Percentiles rank a stretch among this genome's conserved stretches.
These are phyloP conservation scores for Halcyon smyrnensis DNA, from an alignment of 2,797 vertebrate species.

Conservation along the genomic window DNA sequence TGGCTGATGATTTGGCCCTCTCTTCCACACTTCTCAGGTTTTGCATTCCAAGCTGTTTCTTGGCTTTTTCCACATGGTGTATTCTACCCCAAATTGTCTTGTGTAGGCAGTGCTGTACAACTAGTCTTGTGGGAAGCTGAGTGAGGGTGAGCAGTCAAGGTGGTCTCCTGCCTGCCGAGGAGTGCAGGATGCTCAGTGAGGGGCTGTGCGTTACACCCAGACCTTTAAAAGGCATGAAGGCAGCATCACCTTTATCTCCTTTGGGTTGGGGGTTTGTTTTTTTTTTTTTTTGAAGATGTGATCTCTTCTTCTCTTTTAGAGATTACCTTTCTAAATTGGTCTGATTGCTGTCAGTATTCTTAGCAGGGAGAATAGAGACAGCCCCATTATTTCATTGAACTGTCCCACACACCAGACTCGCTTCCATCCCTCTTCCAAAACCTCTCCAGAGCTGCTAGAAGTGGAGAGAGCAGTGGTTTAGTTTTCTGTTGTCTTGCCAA, in stretches of 20 bases:
- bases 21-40: neutral
- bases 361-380: neutral
- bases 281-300: neutral
- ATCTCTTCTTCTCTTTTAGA: neutral
- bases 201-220: neutral
- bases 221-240: neutral
- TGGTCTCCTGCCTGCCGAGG: neutral
- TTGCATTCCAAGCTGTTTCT: neutral
- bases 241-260: neutral
- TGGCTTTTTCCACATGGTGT: rapidly evolving
- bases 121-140: rapidly evolving
- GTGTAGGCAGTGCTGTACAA: rapidly evolving
- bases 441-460: neutral
- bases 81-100: neutral
- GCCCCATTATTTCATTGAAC: neutral
- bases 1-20: neutral
- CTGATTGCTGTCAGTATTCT: neutral
- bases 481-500: conserved; percentile 80
- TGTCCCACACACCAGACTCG: neutral
- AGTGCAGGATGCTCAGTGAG: neutral
- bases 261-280: neutral
- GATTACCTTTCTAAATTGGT: neutral
- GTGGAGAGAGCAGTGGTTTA: conserved; percentile 57
- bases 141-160: rapidly evolving
- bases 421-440: neutral